Base-by-base conservation (phyloP, 2,888 invertebrate genomes). In the Chirona hameri region DNA sequence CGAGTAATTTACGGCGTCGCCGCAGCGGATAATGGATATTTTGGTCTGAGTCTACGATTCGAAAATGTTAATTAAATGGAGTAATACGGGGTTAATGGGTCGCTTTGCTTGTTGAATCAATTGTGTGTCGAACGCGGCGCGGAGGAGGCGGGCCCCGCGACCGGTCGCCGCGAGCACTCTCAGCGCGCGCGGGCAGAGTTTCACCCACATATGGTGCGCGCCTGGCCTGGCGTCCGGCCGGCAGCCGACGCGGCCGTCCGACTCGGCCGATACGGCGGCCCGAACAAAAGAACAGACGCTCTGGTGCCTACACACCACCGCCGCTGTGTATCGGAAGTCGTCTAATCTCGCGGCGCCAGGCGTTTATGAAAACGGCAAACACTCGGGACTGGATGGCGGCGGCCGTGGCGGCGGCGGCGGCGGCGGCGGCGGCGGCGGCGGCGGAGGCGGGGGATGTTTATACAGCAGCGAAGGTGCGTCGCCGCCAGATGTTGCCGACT, bases 51-150 rank as follows among this genome's bases (percentile, higher is more conserved):
- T 46, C 21, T 9, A 46, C 76, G 27, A 76, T 76, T 76, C 46
- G 39, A 76, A 76, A 76, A 76, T 76, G 76, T 76, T 76, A 76
- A 76, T 76, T 76, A 76, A 76, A 76, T 76, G 76, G 46, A 46
- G 76, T 46, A 46, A 76, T 76, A 76, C 46, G 76, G 46, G 46
- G 76, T 76, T 76, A 39, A 76, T 76, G 76, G 76, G 76, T 76
- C 76, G 15, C 27, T 76, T 76, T 76, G 76, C 46, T 31, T 76
- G 76, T 76, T 76, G 76, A 76, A 76, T 76, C 76, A 76, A 76
- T 46, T 46, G 76, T 31, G 72, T 14, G 72, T 27, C 65, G 12
- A 27, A 27, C 10, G 65, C 65, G 65, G 65, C 65, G 65, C 65
- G 65, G n/a, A n/a, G 65, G 10, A n/a, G 65, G 31, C 31, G 72